These are phyloP conservation scores for Synergus umbraculus DNA, from an alignment of 2,888 invertebrate genomes.

Conservation along the genomic window DNA sequence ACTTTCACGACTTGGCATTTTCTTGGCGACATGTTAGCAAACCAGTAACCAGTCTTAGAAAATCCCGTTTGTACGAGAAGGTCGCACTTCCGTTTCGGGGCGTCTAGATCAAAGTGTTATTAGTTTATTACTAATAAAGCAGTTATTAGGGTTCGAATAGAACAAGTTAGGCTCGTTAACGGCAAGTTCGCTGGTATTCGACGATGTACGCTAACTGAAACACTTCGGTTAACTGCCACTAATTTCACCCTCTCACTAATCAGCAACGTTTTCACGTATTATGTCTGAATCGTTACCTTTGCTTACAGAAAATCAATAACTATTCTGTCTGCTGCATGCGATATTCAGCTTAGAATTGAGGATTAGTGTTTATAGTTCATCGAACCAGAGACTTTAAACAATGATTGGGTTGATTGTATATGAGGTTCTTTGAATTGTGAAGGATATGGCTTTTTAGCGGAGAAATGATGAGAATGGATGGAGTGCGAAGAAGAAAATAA, in stretches of 20 bases:
- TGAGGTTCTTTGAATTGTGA: not conserved
- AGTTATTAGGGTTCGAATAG: conserved; percentile 20
- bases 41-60: conserved; percentile 42
- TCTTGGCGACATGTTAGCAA: conserved; percentile 35
- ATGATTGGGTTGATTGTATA: not conserved
- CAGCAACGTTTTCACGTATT: not conserved
- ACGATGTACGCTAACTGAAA: conserved; percentile 12
- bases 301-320: conserved; percentile 17
- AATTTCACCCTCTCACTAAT: conserved; percentile 18
- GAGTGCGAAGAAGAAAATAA: conserved; percentile 2
- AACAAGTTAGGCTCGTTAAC: conserved; percentile 21
- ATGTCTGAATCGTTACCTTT: not conserved
- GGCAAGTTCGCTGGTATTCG: not conserved
- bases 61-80: conserved; percentile 37
- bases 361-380: too few species aligned
- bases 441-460: not conserved
- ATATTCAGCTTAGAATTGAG: not conserved
- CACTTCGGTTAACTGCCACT: conserved; percentile 10
- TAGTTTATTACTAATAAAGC: conserved; percentile 34
- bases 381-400: too few species aligned
- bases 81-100: conserved; percentile 18
- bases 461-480: not conserved
- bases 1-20: conserved; percentile 38
- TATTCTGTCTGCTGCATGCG: not conserved
- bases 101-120: conserved; percentile 24